Base-by-base conservation (phyloP, 2,113 vertebrate species). In the Mohoua ochrocephala region DNA sequence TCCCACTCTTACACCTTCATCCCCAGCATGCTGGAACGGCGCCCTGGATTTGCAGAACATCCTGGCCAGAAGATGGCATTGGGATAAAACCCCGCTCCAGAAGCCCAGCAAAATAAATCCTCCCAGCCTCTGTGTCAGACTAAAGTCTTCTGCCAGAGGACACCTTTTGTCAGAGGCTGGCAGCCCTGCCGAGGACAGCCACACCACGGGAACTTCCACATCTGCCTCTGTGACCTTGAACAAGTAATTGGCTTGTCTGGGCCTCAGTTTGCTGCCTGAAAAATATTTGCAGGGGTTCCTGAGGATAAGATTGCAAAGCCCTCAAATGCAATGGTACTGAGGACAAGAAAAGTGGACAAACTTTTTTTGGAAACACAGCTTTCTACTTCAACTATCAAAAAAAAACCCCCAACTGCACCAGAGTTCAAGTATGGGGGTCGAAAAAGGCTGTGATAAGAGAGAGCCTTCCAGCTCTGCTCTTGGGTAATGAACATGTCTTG, bases 191-290 rank as follows among this genome's bases (percentile, higher is more conserved):
- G 33, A 77, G 78, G 56, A 18, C 93, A 89, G 74, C 35, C 64
- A 22, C 16, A 0, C 26, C 57, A 3, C 6, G 41, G 37, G 56
- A 82, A 24, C 67, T 22, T 60, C 63, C 68, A 23, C 37, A 11
- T 93, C 52, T 68, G 30, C 60, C 81, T 81, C 41, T n/a, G 60
- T 91, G 92, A 94, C 90, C 83, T 94, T 94, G 88, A 88, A 41
- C 39, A 47, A 92, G 33, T 7, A n/a, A 44, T 56, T 91, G 57
- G 24, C 26, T 53, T 17, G 17, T 52, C 39, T 56, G 7, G 33
- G 64, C 12, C 52, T 86, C 9, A 0, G 15, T 86, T 61, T 89
- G 57, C 61, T 69, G 54, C 24, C 39, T 71, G 47, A 71, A 81
- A 92, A 78, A 49, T 19, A 49, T 23, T 77, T 54, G 15, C 37